phyloP scores from a whole-genome alignment of 1,140 invertebrate species.

The Teleopsis dalmanni region DNA sequence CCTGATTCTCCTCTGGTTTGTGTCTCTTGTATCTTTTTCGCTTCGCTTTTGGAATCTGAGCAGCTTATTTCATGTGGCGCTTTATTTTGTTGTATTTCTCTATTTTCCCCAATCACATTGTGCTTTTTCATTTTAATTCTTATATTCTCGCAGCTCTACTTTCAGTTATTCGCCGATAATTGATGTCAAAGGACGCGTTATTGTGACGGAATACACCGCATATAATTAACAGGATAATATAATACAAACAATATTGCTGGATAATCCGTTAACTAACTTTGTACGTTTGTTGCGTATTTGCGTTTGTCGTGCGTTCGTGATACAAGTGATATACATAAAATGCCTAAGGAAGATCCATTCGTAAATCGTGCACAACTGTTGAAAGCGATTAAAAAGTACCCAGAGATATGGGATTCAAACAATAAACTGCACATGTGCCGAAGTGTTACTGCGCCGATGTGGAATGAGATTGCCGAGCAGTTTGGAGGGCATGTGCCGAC shows the following conservation, averaged over 20 bases:
- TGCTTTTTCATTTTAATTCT: slow-evolving; percentile 44
- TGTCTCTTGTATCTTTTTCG: background rate
- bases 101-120: slow-evolving; percentile 43
- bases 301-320: background rate
- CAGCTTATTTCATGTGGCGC: background rate
- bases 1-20: background rate
- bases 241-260: background rate
- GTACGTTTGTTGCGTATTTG: background rate
- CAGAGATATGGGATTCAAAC: slow-evolving; percentile 41
- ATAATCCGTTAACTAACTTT: background rate
- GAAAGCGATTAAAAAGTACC: slow-evolving; percentile 41
- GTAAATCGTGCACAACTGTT: slow-evolving; percentile 39
- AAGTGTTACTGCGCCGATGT: slow-evolving; percentile 41
- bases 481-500: slow-evolving; percentile 41
- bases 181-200: slow-evolving; percentile 44
- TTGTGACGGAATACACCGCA: slow-evolving; percentile 12
- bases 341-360: slow-evolving; percentile 42
- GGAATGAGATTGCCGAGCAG: slow-evolving; percentile 41
- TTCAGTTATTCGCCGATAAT: slow-evolving; percentile 46
- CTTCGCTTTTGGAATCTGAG: background rate
- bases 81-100: slow-evolving; percentile 29
- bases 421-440: slow-evolving; percentile 41
- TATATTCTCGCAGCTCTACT: slow-evolving; percentile 45
- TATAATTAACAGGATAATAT: slow-evolving; percentile 13
- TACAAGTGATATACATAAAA: slow-evolving; percentile 9